Evolutionary conservation across 2,113 vertebrate genomes (phyloP), one percentile per base, ranked within the genome.

Genomic region (Pseudorectes ferrugineus): DNA sequence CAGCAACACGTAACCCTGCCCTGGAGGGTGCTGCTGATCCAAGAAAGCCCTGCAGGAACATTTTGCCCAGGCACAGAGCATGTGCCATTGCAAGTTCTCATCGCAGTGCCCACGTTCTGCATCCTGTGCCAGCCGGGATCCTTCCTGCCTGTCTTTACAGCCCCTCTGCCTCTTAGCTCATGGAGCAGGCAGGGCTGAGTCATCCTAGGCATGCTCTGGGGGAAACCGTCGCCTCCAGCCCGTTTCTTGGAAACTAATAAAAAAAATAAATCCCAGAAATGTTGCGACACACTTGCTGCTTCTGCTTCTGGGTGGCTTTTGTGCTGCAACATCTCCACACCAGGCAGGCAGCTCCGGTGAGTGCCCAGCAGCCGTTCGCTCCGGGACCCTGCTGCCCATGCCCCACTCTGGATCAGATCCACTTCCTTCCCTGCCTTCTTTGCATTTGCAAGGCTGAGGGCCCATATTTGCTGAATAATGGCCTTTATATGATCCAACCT

Each of bases 231-330:
- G 88, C 94, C 94, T 97, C 85, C 92, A 96, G 79, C 82, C 88
- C 75, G 20, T 90, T 96, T 95, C 94, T 97, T 93, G 94, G 95
- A 97, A 96, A 78, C 90, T 40, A 90, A 88, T 92, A 54, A 95
- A 59, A 59, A 88, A 88, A 45, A 78, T 54, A n/a, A 71, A 61
- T 66, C 63, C 45, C 88, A 77, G 78, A 88, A 77, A 67, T 26
- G 36, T 96, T 90, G 82, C 88, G 1, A 88, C 85, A 93, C 82
- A 77, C 16, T 70, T 9, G 22, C 46, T 83, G 5, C 63, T 76
- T 81, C 73, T 87, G 91, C 52, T 89, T 77, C 86, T 95, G 91
- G 59, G 86, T 12, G 8, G 54, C 65, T 66, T 55, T 1, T 43
- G 54, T 11, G 28, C 67, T 61, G 67, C 42, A 49, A 58, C 77